phyloP scores from a whole-genome alignment of 2,113 vertebrate genomes.

The Anser cygnoides region DNA sequence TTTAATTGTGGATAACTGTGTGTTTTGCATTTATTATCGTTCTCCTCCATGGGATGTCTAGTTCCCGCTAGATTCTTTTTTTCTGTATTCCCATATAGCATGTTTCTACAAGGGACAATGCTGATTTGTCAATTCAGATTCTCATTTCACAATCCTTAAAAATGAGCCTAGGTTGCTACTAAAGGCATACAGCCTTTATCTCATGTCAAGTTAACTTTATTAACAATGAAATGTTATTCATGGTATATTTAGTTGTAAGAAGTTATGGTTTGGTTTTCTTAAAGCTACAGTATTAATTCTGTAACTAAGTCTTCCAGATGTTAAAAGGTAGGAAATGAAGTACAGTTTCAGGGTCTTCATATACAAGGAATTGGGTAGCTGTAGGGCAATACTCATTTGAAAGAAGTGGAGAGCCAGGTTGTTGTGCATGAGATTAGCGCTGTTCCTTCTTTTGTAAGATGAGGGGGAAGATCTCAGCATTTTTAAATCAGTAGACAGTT shows the following conservation, averaged over 20 bases:
- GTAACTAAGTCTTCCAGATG: background rate
- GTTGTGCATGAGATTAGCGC: background rate
- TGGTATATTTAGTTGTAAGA: background rate
- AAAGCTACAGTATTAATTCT: background rate
- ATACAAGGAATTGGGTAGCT: background rate
- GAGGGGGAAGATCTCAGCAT: background rate
- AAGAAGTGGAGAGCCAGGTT: background rate
- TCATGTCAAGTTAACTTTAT: background rate
- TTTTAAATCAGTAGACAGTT: background rate
- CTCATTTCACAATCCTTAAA: background rate
- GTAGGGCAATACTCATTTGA: background rate
- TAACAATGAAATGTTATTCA: too few species aligned
- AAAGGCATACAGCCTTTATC: background rate
- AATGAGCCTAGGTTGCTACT: background rate
- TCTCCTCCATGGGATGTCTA: background rate
- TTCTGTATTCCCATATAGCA: background rate
- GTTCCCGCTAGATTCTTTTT: background rate
- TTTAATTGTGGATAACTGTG: background rate
- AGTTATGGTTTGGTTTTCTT: background rate
- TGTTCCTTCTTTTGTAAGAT: background rate
- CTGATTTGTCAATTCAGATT: background rate
- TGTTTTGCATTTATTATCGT: background rate
- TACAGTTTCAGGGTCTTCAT: rapidly evolving
- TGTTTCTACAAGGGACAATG: background rate
- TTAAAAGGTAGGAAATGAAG: background rate